A percentile compares a stretch with the other conserved stretches of the same genome.
phyloP scores from a whole-genome alignment of 1,140 invertebrate genomes.

The Heliconius congener region DNA sequence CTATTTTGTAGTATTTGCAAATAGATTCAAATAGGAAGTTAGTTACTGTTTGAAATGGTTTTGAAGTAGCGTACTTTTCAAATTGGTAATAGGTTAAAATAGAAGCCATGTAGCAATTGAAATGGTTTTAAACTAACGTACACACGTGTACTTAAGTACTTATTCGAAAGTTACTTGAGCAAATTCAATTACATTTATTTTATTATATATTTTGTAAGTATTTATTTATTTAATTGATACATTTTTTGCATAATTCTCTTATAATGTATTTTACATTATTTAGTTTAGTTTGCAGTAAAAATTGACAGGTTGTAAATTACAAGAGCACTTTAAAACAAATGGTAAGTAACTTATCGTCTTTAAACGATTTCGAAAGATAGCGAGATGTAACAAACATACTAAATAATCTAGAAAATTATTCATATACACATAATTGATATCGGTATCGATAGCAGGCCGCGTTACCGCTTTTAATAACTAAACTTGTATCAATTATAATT shows the following conservation, averaged over 20 bases:
- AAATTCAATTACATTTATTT: background rate
- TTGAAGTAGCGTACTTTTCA: background rate
- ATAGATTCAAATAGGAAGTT: background rate
- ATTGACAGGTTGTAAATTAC: too few species aligned
- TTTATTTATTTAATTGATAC: too few species aligned
- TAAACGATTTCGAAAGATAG: background rate
- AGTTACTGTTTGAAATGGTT: background rate
- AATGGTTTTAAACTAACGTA: background rate
- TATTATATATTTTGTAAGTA: too few species aligned
- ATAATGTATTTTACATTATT: too few species aligned
- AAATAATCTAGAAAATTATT: background rate
- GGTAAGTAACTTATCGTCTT: background rate
- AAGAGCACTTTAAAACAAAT: too few species aligned
- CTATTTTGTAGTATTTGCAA: background rate
- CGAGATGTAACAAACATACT: background rate
- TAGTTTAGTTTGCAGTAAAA: too few species aligned
- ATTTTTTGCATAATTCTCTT: too few species aligned
- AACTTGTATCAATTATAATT: constrained; percentile 4
- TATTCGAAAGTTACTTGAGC: background rate
- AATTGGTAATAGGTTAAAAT: background rate
- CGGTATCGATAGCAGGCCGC: background rate
- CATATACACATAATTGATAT: background rate
- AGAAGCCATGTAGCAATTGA: background rate
- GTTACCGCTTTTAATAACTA: background rate
- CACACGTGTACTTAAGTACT: background rate